phyloP scores from a whole-genome alignment of 30 jellyfish, hydroid and myxozoan genomes.

The Hydractinia symbiolongicarpus region DNA sequence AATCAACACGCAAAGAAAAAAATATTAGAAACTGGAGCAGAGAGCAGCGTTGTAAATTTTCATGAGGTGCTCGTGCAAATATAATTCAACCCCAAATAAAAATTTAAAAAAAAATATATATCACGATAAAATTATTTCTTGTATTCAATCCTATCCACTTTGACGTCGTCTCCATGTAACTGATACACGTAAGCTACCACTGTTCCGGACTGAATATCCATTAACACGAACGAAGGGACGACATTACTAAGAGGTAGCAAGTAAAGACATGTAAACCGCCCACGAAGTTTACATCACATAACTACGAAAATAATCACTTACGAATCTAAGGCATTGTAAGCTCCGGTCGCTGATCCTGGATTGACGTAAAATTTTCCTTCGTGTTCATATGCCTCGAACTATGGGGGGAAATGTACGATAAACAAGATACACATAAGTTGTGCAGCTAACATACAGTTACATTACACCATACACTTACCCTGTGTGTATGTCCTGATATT shows the following conservation, averaged over 20 bases:
- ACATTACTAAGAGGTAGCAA: conserved; percentile 35
- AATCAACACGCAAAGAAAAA: no score
- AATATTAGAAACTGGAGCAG: no score
- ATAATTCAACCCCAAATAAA: background rate
- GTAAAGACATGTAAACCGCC: background rate
- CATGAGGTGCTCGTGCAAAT: no score
- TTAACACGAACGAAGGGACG: conserved; percentile 89
- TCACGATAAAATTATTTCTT: conserved; percentile 36
- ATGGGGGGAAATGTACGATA: background rate
- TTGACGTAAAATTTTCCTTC: conserved; percentile 92
- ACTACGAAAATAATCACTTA: conserved; percentile 33
- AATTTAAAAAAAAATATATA: background rate
- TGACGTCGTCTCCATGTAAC: conserved; percentile 95
- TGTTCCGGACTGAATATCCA: conserved; percentile 93
- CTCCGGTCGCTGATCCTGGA: conserved; percentile 99
- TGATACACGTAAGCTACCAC: conserved; percentile 96
- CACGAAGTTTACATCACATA: background rate
- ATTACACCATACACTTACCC: conserved; percentile 31
- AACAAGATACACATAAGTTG: background rate
- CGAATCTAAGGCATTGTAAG: conserved; percentile 89
- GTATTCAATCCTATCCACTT: conserved; percentile 96
- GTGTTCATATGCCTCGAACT: conserved; percentile 98
- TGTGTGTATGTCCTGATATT: conserved; percentile 94
- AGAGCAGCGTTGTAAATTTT: no score
- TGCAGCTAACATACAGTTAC: background rate